These are phyloP conservation scores for Melieria picta DNA, from an alignment of 2,888 invertebrate species.

Conservation along the genomic window DNA sequence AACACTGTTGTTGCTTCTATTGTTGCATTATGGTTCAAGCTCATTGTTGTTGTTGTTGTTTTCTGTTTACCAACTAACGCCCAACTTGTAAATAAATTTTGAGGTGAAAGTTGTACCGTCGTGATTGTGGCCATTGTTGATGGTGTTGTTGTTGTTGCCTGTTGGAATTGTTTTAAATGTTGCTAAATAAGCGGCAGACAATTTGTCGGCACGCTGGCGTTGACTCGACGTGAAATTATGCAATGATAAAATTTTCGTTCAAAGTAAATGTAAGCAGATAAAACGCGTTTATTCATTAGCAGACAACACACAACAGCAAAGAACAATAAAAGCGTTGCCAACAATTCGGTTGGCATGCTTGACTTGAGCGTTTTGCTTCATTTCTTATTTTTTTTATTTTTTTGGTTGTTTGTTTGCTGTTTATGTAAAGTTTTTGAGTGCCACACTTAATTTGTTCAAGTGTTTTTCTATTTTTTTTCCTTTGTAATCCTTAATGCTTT, in stretches of 20 bases:
- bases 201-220: too few species aligned
- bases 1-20: not conserved
- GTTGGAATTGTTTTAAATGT: slow-evolving; percentile 2
- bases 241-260: not conserved
- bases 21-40: not conserved
- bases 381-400: not conserved
- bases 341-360: too few species aligned
- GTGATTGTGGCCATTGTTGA: not conserved
- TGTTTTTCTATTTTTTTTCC: too few species aligned
- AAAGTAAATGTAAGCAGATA: not conserved
- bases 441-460: too few species aligned
- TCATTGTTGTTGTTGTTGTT: not conserved
- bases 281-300: too few species aligned
- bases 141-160: not conserved
- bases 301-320: too few species aligned
- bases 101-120: slow-evolving; percentile 1
- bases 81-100: slow-evolving; percentile 58
- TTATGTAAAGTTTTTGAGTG: too few species aligned
- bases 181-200: not conserved
- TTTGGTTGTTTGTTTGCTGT: too few species aligned
- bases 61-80: slow-evolving; percentile 41
- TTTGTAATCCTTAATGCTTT: too few species aligned
- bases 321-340: too few species aligned
- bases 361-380: not conserved
- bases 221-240: not conserved